Evolutionary conservation across 2,888 invertebrate genomes (phyloP).

Genomic region (Cactoblastis cactorum): DNA sequence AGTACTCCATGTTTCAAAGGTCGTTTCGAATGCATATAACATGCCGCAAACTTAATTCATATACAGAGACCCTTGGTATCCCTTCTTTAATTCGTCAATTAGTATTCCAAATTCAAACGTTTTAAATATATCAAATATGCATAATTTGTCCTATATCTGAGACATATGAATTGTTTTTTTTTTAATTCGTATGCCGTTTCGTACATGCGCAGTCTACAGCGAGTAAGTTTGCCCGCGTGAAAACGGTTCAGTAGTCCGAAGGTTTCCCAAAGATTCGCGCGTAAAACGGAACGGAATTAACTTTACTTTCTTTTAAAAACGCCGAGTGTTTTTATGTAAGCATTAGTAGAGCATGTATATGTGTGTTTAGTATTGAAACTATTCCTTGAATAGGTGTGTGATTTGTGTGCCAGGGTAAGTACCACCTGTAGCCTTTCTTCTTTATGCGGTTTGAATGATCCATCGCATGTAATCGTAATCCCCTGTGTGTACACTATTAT

Average conservation of each 20-base stretch:
- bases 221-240: constrained; percentile 28
- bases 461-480: constrained; percentile 9
- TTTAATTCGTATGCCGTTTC: not conserved
- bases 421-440: constrained; percentile 46
- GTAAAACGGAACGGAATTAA: constrained; percentile 33
- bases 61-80: not conserved
- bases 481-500: constrained; percentile 3
- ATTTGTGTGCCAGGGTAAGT: constrained; percentile 60
- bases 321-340: constrained; percentile 72
- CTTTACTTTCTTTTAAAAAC: constrained; percentile 45
- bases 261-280: constrained; percentile 43
- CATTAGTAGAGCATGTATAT: constrained; percentile 69
- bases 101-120: not conserved
- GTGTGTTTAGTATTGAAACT: constrained; percentile 60
- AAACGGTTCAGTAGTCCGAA: constrained; percentile 47
- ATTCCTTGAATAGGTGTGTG: constrained; percentile 57
- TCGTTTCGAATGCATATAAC: not conserved
- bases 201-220: constrained; percentile 51
- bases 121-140: not conserved
- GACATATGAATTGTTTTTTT: not conserved
- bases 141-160: no score
- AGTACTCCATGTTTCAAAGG: constrained; percentile 2
- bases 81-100: not conserved
- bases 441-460: constrained; percentile 25
- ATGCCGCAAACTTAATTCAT: not conserved